phyloP scores from a whole-genome alignment of 2,888 invertebrate genomes.

The Tetranychus piercei region DNA sequence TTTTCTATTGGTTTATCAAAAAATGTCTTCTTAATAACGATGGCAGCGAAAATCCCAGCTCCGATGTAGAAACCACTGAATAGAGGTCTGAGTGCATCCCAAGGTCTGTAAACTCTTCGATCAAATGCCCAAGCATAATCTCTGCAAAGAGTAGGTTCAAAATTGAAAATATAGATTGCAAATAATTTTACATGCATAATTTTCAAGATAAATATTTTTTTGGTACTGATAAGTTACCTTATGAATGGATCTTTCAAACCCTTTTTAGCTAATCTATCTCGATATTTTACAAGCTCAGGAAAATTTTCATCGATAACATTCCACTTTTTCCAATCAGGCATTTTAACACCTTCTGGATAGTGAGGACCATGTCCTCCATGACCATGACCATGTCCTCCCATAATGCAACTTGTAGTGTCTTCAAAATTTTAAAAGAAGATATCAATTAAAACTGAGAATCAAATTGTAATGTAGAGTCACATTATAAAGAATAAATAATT shows the following conservation, averaged over 20 bases:
- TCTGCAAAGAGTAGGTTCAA: neutral
- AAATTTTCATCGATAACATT: neutral
- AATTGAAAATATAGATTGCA: neutral
- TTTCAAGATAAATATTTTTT: neutral
- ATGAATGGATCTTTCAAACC: slow-evolving; percentile 2
- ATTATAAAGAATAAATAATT: neutral
- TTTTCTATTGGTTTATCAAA: neutral
- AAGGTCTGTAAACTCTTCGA: neutral
- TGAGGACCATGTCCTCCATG: neutral
- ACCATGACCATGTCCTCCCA: neutral
- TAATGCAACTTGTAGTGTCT: neutral
- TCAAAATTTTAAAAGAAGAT: neutral
- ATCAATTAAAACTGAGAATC: neutral
- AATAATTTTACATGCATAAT: too few species aligned
- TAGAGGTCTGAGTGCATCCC: neutral
- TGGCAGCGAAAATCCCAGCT: neutral
- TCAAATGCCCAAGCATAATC: neutral
- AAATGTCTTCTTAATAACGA: neutral
- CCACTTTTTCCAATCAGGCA: neutral
- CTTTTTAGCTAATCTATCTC: neutral
- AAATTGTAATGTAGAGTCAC: neutral
- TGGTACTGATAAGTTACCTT: neutral
- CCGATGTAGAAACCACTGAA: neutral
- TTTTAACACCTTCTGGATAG: slow-evolving; percentile 1
- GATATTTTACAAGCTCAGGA: neutral